Conservation (phyloP, 2,797 vertebrate species). For the Acrocephalus scirpaceus region DNA sequence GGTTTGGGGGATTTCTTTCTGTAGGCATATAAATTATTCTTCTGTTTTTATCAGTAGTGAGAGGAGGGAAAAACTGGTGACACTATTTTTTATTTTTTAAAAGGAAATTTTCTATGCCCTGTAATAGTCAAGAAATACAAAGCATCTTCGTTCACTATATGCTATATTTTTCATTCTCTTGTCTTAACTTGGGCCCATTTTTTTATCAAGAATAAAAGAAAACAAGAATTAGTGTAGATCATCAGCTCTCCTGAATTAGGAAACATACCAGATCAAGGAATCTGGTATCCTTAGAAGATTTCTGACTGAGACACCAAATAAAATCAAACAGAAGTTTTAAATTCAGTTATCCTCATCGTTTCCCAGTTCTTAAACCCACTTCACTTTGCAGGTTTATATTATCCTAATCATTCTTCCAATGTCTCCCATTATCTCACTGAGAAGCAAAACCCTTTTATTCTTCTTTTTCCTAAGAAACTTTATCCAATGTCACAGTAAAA, state of each 20-base stretch:
- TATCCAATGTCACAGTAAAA: background rate
- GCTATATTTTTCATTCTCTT: background rate
- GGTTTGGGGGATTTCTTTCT: accelerated
- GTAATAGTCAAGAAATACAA: background rate
- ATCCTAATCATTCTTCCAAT: background rate
- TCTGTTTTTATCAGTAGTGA: background rate
- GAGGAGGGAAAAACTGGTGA: background rate
- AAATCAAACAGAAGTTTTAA: background rate
- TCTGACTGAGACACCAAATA: background rate
- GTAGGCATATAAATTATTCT: background rate
- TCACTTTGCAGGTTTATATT: background rate
- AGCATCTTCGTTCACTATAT: background rate
- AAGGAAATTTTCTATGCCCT: background rate
- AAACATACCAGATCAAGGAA: background rate
- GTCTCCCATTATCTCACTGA: background rate
- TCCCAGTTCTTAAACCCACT: background rate
- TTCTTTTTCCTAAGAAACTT: background rate
- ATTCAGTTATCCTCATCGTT: background rate
- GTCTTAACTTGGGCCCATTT: background rate
- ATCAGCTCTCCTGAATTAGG: background rate
- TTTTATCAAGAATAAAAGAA: background rate
- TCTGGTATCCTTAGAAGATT: background rate
- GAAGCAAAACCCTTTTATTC: background rate
- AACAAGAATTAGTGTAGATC: background rate
- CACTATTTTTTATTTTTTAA: background rate